phyloP scores from a whole-genome alignment of 2,113 vertebrate genomes.

The Prunella himalayana region DNA sequence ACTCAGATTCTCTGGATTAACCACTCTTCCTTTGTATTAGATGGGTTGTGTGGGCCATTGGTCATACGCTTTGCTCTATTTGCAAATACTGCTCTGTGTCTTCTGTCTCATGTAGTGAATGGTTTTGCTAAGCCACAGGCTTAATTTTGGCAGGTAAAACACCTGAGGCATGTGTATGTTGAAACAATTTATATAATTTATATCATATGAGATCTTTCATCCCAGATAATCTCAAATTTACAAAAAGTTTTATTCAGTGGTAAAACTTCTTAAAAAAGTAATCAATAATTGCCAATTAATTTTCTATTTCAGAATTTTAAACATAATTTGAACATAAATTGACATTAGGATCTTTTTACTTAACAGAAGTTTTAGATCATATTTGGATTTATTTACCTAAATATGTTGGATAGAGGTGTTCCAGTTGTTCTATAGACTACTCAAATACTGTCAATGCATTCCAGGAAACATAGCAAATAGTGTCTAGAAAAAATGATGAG shows the following conservation, averaged over 20 bases:
- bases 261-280: background rate
- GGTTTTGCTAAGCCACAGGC: background rate
- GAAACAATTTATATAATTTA: background rate
- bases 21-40: background rate
- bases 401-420: background rate
- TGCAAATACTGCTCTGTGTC: background rate
- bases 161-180: background rate
- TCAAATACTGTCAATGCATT: background rate
- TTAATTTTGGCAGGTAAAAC: background rate
- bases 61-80: background rate
- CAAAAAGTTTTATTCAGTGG: background rate
- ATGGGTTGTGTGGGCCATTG: background rate
- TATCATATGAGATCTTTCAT: background rate
- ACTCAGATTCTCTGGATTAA: background rate
- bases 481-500: background rate
- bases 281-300: background rate
- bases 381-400: background rate
- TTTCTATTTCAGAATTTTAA: background rate
- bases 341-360: background rate
- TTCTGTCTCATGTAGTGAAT: background rate
- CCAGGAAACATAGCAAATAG: background rate
- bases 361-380: background rate
- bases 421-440: background rate
- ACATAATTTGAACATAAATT: background rate
- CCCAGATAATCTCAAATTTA: background rate